These are phyloP conservation scores for Geotria australis DNA, from an alignment of 2,797 vertebrate genomes.

Conservation along the genomic window DNA sequence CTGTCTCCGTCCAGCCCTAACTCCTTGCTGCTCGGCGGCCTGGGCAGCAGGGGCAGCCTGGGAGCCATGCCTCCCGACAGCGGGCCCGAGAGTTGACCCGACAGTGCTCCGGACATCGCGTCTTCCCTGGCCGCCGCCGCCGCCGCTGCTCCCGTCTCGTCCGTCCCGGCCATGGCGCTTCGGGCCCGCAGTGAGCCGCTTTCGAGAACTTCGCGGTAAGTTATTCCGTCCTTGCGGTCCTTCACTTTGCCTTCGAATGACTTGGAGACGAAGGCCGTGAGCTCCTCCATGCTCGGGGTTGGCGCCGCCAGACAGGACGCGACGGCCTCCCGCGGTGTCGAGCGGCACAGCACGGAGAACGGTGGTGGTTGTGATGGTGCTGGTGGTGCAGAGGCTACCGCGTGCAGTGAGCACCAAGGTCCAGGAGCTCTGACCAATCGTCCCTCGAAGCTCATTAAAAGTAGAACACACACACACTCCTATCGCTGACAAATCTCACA, in stretches of 20 bases:
- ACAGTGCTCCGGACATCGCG: too few relatives aligned
- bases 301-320: not conserved
- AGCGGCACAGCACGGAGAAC: not conserved
- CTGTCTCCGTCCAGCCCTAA: not conserved
- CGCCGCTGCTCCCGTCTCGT: not conserved
- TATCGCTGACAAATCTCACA: too few relatives aligned
- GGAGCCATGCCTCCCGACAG: not conserved
- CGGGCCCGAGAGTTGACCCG: too few relatives aligned
- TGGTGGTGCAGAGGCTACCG: too few relatives aligned
- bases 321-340: not conserved
- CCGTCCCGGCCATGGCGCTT: not conserved
- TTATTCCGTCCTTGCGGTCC: conserved; percentile 55
- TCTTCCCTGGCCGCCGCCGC: not conserved
- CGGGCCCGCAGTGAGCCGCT: not conserved
- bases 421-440: too few relatives aligned
- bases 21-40: not conserved
- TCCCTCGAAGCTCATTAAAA: too few relatives aligned
- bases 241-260: conserved; percentile 97
- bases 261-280: conserved; percentile 89
- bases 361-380: too few relatives aligned
- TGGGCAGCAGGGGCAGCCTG: not conserved
- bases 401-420: too few relatives aligned
- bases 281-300: conserved; percentile 45
- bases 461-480: too few relatives aligned
- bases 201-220: not conserved